phyloP scores from a whole-genome alignment of 2,888 invertebrate genomes.

The Halictus quadricinctus region DNA sequence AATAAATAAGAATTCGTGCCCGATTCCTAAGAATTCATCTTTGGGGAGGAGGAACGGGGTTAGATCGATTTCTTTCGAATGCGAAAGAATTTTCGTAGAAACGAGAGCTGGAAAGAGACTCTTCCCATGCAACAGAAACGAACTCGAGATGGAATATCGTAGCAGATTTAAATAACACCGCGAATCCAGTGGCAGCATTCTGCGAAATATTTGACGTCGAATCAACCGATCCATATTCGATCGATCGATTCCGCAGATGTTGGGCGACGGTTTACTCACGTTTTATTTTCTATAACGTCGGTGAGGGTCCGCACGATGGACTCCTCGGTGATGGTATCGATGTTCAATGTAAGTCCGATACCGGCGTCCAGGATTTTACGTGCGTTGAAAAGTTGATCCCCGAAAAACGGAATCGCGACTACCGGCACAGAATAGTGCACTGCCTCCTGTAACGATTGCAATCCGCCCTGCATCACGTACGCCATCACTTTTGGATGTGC shows the following conservation, averaged over 20 bases:
- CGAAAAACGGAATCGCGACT: conserved; percentile 78
- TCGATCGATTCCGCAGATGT: neutral
- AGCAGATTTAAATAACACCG: neutral
- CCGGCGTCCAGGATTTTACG: conserved; percentile 76
- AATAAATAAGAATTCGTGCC: neutral
- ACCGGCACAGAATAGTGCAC: conserved; percentile 76
- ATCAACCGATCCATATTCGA: neutral
- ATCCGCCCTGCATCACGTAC: conserved; percentile 79
- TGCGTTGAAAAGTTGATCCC: conserved; percentile 79
- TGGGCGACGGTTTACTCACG: conserved; percentile 60
- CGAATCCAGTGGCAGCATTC: neutral
- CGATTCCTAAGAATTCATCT: neutral
- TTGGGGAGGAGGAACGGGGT: neutral
- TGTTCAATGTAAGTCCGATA: conserved; percentile 74
- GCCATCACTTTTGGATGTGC: conserved; percentile 76
- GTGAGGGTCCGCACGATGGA: conserved; percentile 67
- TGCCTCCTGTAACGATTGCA: conserved; percentile 80
- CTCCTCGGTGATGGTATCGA: conserved; percentile 75
- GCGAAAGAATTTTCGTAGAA: neutral
- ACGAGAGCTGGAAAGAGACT: neutral
- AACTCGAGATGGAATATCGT: neutral
- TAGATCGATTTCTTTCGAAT: neutral
- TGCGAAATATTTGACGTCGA: neutral
- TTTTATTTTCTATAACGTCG: conserved; percentile 71
- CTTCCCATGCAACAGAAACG: neutral